These are phyloP conservation scores for Carterocephalus palaemon DNA, from an alignment of 2,888 invertebrate genomes.

Conservation along the genomic window DNA sequence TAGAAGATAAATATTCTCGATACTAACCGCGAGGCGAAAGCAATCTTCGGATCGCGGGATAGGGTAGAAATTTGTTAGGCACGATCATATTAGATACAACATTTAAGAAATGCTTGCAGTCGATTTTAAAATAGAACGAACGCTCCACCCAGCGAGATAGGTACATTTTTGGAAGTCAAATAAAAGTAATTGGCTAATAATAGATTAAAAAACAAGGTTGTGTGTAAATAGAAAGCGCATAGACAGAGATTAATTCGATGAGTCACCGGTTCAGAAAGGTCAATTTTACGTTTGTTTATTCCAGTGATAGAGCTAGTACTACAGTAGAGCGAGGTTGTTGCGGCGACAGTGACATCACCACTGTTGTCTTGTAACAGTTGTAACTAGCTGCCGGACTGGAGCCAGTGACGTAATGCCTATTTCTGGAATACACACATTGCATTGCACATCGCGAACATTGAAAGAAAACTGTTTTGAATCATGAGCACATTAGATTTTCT, in stretches of 20 bases:
- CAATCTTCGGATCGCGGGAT: slow-evolving; percentile 34
- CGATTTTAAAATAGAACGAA: slow-evolving; percentile 64
- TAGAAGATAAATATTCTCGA: slow-evolving; percentile 29
- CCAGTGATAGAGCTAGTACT: slow-evolving; percentile 20
- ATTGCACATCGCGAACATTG: slow-evolving; percentile 7
- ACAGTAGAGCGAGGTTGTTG: slow-evolving; percentile 15
- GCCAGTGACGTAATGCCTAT: slow-evolving; percentile 19
- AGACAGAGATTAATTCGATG: slow-evolving; percentile 39
- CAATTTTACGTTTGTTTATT: slow-evolving; percentile 34
- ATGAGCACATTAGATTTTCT: not conserved
- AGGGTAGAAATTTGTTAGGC: slow-evolving; percentile 53
- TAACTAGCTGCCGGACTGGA: slow-evolving; percentile 20
- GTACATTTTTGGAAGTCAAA: slow-evolving; percentile 78
- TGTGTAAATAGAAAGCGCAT: slow-evolving; percentile 51
- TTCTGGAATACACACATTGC: slow-evolving; percentile 14
- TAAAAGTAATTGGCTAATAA: slow-evolving; percentile 64
- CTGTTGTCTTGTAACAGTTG: slow-evolving; percentile 21
- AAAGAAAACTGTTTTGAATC: slow-evolving; percentile 12
- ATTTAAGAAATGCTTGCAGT: slow-evolving; percentile 54
- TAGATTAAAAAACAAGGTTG: slow-evolving; percentile 60
- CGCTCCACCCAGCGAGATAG: slow-evolving; percentile 64
- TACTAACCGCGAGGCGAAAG: slow-evolving; percentile 37
- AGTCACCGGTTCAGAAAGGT: slow-evolving; percentile 42
- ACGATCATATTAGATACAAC: slow-evolving; percentile 48
- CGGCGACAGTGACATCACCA: slow-evolving; percentile 23